Evolutionary conservation across 2,797 vertebrate genomes (phyloP), one percentile per base, ranked within the genome.

Genomic region (Betta splendens): DNA sequence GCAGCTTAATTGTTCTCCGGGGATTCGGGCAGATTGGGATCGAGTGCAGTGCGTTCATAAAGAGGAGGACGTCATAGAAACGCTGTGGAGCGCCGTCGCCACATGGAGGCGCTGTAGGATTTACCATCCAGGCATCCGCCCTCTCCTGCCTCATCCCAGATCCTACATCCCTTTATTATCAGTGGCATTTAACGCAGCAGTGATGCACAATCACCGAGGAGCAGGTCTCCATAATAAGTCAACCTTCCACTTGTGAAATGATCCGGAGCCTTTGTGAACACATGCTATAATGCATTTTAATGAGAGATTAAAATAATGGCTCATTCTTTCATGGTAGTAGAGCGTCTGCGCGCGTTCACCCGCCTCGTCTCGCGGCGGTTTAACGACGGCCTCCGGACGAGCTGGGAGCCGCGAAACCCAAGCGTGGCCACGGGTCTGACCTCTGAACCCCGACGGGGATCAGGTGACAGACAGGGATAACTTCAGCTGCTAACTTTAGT

Each of bases 401-500:
- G 38, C 28, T 59, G 53, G 26, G 39, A 31, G 35, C 73, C 57
- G 53, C 77, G 81, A 87, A 89, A 87, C 71, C 39, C 72, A 88
- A 84, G 56, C 75, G 60, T 8, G 9, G 50, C 62, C 55, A 59
- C 59, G 61, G 63, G 78, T 72, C 67, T 79, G 60, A 86, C 83
- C 88, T 74, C 8, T 70, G 77, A 89, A 75, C 85, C 74, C 2
- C 43, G 29, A 61, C 62, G 52, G 49, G 63, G 76, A 80, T 89
- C 84, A 75, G 81, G 74, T 89, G 78, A 85, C 87, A 70, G 59
- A 42, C 2, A 9, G 43, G 17, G 60, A 81, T 86, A 88, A 86
- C 77, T 83, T 84, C 80, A 78, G 74, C 72, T 1, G 70, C 83
- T 85, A 85, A 85, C 80, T 85, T 78, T 85, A 83, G 79, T 70